Evolutionary conservation across 2,797 vertebrate species (phyloP).

Genomic region (Typhlichthys eigenmanni): DNA sequence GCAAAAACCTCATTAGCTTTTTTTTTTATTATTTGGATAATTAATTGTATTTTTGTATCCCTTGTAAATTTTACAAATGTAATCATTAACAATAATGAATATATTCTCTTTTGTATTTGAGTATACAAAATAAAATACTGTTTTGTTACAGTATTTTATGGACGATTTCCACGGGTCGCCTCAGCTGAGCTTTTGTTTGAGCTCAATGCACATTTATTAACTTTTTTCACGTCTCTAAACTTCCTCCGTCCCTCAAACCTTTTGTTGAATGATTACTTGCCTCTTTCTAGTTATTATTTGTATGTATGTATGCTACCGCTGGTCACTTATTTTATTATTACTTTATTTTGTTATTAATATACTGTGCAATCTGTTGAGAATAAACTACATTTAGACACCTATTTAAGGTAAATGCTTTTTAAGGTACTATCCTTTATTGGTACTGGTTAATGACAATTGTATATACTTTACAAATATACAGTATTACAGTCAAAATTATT

Average conservation of each 20-base stretch:
- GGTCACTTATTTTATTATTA: slow-evolving; percentile 30
- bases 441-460: background rate
- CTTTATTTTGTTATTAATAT: slow-evolving; percentile 13
- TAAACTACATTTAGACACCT: slow-evolving; percentile 16
- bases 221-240: background rate
- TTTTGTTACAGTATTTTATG: background rate
- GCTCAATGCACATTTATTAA: slow-evolving; percentile 25
- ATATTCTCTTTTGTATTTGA: background rate
- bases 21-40: background rate
- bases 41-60: background rate
- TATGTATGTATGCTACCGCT: background rate
- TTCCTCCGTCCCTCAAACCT: background rate
- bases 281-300: no score
- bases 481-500: no score
- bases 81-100: no score
- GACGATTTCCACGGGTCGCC: slow-evolving; percentile 2
- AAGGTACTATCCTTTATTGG: background rate
- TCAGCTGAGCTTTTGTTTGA: background rate
- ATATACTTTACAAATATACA: background rate
- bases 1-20: background rate
- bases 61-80: no score
- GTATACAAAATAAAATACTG: background rate
- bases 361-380: background rate
- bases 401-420: background rate
- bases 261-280: no score